Percentiles rank a stretch among this genome's conserved stretches.
Conservation (phyloP, 1,140 invertebrate species). For the Epicauta chinensis region DNA sequence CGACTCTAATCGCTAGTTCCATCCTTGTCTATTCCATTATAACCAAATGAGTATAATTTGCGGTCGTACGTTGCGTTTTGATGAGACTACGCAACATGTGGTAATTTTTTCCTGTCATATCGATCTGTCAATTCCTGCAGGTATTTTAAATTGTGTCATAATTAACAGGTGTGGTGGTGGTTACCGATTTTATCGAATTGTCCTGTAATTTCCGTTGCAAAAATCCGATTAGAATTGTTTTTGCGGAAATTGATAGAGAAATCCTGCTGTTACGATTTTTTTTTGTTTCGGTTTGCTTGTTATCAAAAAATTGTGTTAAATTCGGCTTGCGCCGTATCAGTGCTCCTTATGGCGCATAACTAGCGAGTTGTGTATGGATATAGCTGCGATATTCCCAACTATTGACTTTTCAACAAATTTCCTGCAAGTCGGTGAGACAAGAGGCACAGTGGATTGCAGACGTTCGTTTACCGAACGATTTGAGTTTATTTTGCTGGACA, state of each 20-base stretch:
- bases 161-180: slow-evolving; percentile 2
- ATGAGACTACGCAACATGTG: slow-evolving; percentile 31
- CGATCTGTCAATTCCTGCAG: slow-evolving; percentile 30
- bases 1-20: no score
- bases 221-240: no score
- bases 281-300: no score
- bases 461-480: background rate
- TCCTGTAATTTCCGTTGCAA: no score
- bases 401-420: slow-evolving; percentile 24
- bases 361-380: slow-evolving; percentile 17
- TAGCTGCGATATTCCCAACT: slow-evolving; percentile 23
- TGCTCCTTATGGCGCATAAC: slow-evolving; percentile 33
- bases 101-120: slow-evolving; percentile 26
- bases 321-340: slow-evolving; percentile 28
- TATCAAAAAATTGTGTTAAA: slow-evolving; percentile 11
- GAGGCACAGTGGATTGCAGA: background rate
- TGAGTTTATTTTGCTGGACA: slow-evolving; percentile 23
- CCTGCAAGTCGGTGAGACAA: slow-evolving; percentile 27
- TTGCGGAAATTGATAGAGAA: no score
- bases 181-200: no score
- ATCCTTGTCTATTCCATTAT: no score
- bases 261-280: no score
- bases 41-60: background rate
- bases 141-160: slow-evolving; percentile 12
- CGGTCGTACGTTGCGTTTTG: slow-evolving; percentile 3